These are phyloP conservation scores for Benthosema pterotum DNA, from an alignment of 2,797 vertebrate species.

Conservation along the genomic window DNA sequence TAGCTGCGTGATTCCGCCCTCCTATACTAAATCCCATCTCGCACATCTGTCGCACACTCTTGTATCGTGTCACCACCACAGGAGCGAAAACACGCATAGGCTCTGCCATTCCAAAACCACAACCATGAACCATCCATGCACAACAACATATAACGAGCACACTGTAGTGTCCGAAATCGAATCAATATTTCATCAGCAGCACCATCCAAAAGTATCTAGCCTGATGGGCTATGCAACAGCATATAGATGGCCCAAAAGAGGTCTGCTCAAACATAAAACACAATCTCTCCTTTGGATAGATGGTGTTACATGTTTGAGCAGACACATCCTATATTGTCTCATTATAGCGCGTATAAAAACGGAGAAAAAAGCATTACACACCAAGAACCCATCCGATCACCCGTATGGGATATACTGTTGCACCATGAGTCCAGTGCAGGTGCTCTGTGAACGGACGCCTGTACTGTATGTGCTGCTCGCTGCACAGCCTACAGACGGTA, in stretches of 20 bases:
- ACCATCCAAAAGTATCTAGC: no score
- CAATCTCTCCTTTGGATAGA: no score
- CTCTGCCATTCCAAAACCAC: conserved; percentile 48
- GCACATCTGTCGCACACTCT: conserved; percentile 73
- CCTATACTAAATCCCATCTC: conserved; percentile 70
- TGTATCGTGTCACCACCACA: conserved; percentile 42
- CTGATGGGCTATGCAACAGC: no score
- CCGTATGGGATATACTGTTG: conserved; percentile 58
- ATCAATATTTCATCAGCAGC: no score
- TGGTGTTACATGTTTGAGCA: no score
- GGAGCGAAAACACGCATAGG: conserved; percentile 13
- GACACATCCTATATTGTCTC: no score
- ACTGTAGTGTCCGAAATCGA: no score
- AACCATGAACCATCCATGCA: conserved; percentile 1
- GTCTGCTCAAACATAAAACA: no score
- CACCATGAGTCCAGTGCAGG: conserved; percentile 52
- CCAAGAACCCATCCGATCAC: conserved; percentile 19
- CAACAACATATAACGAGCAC: no score
- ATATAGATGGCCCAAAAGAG: no score
- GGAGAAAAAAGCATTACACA: conserved; percentile 8
- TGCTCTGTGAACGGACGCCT: conserved; percentile 31
- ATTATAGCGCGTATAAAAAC: no score
- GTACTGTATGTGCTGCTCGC: no score
- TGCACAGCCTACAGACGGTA: neutral
- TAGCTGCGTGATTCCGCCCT: conserved; percentile 73